Evolutionary conservation across 1,140 invertebrate genomes (phyloP), one percentile per base, ranked within the genome.

Genomic region (Leptoteleia sp.): DNA sequence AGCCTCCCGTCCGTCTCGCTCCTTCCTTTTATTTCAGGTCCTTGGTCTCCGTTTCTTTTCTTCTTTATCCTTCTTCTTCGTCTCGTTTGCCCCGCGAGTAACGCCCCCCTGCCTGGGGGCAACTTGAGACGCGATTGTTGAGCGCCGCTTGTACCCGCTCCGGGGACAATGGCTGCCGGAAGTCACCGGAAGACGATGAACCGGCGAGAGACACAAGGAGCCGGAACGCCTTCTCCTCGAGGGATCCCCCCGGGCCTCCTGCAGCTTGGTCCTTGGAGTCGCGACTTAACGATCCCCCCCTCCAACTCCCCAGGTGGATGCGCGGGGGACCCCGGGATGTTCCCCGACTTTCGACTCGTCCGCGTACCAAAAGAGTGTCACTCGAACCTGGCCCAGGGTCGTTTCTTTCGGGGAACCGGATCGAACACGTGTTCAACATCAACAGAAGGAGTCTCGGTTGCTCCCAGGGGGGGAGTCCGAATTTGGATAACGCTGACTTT

Each of bases 51-150:
- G 50, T 70, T n/a, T 50, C 45, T n/a, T 72, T 72, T 64, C 40
- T 62, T 38, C 50, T 54, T 15, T 5, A n/a, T n/a, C n/a, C n/a
- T n/a, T n/a, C n/a, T n/a, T n/a, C n/a, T n/a, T n/a, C n/a, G n/a
- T n/a, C n/a, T n/a, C n/a, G n/a, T n/a, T n/a, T n/a, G n/a, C n/a
- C 3, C 27, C 7, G 78, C 72, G 76, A 72, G 68, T 48, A 62
- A 47, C 47, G 59, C 84, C 87, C 79, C 85, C 86, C 86, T 84
- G 85, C 85, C 81, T 83, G 61, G 81, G n/a, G 84, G 87, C 84
- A 90, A 90, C 88, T 90, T 83, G 88, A 90, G 89, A 89, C 89
- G 84, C 83, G 83, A 90, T 90, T 90, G 87, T 90, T 89, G 72
- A 77, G 76, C 86, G 82, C 87, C 85, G 86, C 83, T 84, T 88